Percentiles rank a stretch among this genome's conserved stretches.
Conservation (phyloP, 2,888 invertebrate genomes). For the Thelaira solivaga region DNA sequence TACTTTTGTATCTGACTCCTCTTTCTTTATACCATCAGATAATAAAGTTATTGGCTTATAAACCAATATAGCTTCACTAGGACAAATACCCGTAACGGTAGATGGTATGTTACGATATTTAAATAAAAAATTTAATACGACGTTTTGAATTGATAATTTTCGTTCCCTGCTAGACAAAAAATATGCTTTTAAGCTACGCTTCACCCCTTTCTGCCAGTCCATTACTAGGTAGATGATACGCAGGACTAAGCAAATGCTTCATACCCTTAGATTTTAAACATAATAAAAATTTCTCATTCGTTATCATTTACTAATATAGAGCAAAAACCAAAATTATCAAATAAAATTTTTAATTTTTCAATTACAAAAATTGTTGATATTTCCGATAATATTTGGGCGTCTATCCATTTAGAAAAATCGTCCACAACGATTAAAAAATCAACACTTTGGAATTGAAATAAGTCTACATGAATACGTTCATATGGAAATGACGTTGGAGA, state of each 20-base stretch:
- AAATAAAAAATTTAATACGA: constrained; percentile 11
- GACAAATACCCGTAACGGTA: constrained; percentile 17
- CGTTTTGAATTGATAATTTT: constrained; percentile 8
- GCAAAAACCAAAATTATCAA: constrained; percentile 8
- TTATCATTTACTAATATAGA: neutral
- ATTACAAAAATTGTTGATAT: neutral
- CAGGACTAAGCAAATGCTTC: constrained; percentile 16
- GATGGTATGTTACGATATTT: constrained; percentile 22
- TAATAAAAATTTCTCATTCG: neutral
- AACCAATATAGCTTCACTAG: constrained; percentile 2
- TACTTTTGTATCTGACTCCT: neutral
- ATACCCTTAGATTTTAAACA: constrained; percentile 20
- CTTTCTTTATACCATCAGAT: neutral
- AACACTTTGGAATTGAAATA: constrained; percentile 11
- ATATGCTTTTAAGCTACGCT: constrained; percentile 14
- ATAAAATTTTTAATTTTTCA: constrained; percentile 18
- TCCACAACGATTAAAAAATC: constrained; percentile 27
- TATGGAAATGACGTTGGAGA: neutral
- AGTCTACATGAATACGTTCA: constrained; percentile 10
- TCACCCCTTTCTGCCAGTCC: constrained; percentile 30
- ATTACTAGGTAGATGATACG: constrained; percentile 43
- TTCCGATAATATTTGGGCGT: constrained; percentile 1
- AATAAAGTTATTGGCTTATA: constrained; percentile 8
- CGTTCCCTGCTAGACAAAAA: neutral
- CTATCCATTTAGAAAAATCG: constrained; percentile 26